Evolutionary conservation across 1,140 invertebrate genomes (phyloP).

Genomic region (Charaxes varanes): DNA sequence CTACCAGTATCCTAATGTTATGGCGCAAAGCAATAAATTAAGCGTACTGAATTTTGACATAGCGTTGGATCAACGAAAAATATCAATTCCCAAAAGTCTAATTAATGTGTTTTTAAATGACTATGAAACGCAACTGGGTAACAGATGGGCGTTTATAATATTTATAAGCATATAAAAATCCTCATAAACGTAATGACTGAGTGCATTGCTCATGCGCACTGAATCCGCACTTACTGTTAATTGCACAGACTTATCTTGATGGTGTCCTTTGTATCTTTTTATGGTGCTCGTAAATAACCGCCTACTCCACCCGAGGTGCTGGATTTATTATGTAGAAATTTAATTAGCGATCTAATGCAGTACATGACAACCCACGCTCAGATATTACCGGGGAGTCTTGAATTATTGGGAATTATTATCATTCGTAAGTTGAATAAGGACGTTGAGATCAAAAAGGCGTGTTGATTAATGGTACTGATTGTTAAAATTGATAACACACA

Average conservation of each 20-base stretch:
- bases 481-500: conserved; percentile 3
- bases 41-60: too few species aligned
- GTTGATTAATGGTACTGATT: conserved; percentile 9
- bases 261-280: conserved; percentile 46
- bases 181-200: conserved; percentile 27
- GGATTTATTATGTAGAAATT: conserved; percentile 34
- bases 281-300: conserved; percentile 46
- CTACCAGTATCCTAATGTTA: too few species aligned
- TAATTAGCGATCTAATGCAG: conserved; percentile 28
- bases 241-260: conserved; percentile 31
- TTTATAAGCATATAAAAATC: conserved; percentile 10
- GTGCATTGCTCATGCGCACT: conserved; percentile 23
- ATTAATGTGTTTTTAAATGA: too few species aligned
- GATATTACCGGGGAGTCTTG: conserved; percentile 6
- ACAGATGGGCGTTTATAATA: conserved; percentile 7
- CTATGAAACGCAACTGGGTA: too few species aligned
- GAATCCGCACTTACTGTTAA: conserved; percentile 24
- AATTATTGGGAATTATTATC: conserved; percentile 8
- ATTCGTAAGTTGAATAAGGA: conserved; percentile 7
- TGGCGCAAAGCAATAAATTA: too few species aligned
- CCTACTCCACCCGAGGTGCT: conserved; percentile 28
- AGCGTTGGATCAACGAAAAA: too few species aligned
- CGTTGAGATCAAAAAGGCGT: conserved; percentile 8
- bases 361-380: conserved; percentile 7
- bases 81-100: too few species aligned